Evolutionary conservation across 2,113 vertebrate genomes (phyloP).

Genomic region (Psilopsiagon aymara): DNA sequence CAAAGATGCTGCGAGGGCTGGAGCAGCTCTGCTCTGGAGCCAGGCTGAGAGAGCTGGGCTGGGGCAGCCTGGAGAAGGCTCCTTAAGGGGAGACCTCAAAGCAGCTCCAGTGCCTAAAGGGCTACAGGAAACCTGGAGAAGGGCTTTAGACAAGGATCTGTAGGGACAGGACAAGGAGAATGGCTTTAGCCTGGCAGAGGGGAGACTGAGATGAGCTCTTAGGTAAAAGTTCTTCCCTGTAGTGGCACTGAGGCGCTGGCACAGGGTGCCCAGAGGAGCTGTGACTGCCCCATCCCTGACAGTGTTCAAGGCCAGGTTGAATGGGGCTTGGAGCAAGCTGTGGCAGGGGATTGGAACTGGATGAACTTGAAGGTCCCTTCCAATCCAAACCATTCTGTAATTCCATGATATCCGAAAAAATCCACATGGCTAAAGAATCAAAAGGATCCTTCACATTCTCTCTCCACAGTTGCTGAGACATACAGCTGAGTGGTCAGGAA

Average conservation of each 20-base stretch:
- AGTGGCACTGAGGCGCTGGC: too few relatives aligned
- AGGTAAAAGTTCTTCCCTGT: too few relatives aligned
- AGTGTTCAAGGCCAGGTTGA: too few relatives aligned
- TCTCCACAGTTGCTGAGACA: neutral
- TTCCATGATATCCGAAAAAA: neutral
- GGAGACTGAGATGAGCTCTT: too few relatives aligned
- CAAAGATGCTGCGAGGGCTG: neutral
- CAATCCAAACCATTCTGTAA: neutral
- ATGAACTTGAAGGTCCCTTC: neutral
- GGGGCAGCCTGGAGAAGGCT: neutral
- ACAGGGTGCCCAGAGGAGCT: too few relatives aligned
- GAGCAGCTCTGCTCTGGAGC: neutral
- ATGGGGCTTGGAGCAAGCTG: too few relatives aligned
- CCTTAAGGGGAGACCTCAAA: neutral
- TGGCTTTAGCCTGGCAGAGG: too few relatives aligned
- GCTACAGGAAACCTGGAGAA: too few relatives aligned
- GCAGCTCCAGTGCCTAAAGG: too few relatives aligned
- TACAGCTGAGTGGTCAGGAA: neutral
- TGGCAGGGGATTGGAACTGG: neutral
- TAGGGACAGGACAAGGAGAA: too few relatives aligned
- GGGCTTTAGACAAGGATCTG: too few relatives aligned
- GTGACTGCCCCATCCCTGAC: too few relatives aligned
- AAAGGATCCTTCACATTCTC: neutral
- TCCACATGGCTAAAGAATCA: accelerated
- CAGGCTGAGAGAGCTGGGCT: neutral